Evolutionary conservation across 2,888 invertebrate species (phyloP), one percentile per base, ranked within the genome.

Genomic region (Drosophila melanosoma): DNA sequence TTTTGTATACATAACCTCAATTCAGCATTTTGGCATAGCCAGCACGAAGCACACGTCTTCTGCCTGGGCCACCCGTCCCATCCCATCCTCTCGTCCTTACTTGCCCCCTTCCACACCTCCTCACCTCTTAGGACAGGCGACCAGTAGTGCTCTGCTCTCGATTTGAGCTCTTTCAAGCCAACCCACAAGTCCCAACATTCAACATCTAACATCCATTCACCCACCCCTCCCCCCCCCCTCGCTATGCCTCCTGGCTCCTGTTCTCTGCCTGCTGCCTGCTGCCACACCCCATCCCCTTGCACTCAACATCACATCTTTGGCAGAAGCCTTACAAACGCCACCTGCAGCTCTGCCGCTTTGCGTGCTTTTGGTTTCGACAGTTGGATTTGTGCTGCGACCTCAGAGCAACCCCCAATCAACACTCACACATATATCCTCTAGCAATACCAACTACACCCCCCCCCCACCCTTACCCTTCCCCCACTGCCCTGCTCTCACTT

Each of bases 301-400:
- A 45, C 15, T 15, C 45, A 45, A 45, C 45, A 45, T 45, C 42
- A 26, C 60, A 32, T 59, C 52, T 45, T 48, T 69, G 67, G 48
- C 33, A 60, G 67, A 58, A 66, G 79, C 82, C 73, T 81, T 69
- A 82, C 88, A 89, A 87, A 79, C 84, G 89, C 89, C 89, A 89
- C 90, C 89, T 88, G 87, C 89, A 77, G 82, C 83, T 87, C 66
- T 68, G 75, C 66, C 82, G 87, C 82, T 87, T 82, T 87, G 87
- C 90, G 86, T 89, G 90, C 91, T 87, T 83, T 82, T 90, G 91
- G 91, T 88, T 89, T 90, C 91, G 91, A 91, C 91, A 90, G 91
- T 87, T 82, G 91, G 91, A 91, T 90, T 90, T 90, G 88, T 82
- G 83, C 82, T 67, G 75, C 80, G 83, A 85, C 90, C 90, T 87